A percentile compares a stretch with the other conserved stretches of the same genome.
phyloP scores from a whole-genome alignment of 2,888 invertebrate species.

The Cotesia congregata region DNA sequence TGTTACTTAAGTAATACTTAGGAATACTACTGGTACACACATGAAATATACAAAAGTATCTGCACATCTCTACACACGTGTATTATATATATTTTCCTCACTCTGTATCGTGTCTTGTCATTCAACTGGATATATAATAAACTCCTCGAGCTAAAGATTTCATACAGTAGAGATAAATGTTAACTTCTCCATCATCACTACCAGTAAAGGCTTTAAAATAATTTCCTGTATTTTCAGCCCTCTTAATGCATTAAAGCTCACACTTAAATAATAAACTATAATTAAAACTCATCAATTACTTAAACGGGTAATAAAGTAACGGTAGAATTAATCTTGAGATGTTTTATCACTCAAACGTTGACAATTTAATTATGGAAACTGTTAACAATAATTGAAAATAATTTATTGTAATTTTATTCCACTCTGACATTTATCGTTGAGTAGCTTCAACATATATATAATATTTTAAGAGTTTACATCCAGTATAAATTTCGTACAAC shows the following conservation, averaged over 20 bases:
- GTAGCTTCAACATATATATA: background rate
- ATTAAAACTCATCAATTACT: background rate
- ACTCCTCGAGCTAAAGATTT: slow-evolving; percentile 11
- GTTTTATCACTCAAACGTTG: background rate
- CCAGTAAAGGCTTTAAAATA: background rate
- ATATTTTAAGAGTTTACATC: no score
- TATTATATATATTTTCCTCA: slow-evolving; percentile 11
- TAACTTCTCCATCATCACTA: background rate
- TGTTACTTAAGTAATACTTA: slow-evolving; percentile 17
- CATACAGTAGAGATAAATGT: background rate
- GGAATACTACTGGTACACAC: background rate
- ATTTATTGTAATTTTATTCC: background rate
- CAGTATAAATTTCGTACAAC: no score
- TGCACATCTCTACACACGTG: background rate
- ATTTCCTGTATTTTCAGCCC: background rate
- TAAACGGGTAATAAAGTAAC: background rate
- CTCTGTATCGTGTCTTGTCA: background rate
- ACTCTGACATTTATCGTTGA: background rate
- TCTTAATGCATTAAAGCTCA: background rate
- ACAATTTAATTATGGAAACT: background rate
- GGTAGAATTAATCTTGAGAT: background rate
- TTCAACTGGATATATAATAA: background rate
- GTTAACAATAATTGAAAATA: background rate
- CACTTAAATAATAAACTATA: background rate
- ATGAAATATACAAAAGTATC: slow-evolving; percentile 17